These are phyloP conservation scores for Rhynchonycteris naso DNA, from an alignment of 2,797 vertebrate genomes.

Conservation along the genomic window DNA sequence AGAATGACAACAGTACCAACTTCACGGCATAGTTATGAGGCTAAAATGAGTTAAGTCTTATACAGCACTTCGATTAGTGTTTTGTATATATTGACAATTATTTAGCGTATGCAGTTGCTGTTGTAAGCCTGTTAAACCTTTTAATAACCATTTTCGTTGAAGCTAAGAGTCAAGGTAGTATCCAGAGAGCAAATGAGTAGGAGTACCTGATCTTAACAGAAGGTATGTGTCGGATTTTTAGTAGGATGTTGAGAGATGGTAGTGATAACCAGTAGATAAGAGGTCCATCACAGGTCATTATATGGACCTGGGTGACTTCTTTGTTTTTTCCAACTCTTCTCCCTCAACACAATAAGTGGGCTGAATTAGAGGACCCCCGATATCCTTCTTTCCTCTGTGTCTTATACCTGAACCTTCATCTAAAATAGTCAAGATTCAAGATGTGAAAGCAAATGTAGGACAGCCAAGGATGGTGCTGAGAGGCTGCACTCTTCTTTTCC, in stretches of 20 bases:
- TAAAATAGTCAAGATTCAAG: not conserved
- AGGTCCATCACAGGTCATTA: not conserved
- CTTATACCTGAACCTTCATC: not conserved
- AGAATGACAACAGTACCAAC: not conserved
- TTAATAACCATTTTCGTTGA: not conserved
- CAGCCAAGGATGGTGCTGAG: accelerated
- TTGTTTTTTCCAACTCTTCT: not conserved
- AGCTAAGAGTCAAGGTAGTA: not conserved
- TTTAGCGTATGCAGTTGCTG: not conserved
- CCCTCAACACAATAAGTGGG: not conserved
- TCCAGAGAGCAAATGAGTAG: not conserved
- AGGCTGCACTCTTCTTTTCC: not conserved
- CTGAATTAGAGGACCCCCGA: not conserved
- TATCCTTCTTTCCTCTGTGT: not conserved
- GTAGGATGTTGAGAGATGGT: not conserved
- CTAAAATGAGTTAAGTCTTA: not conserved
- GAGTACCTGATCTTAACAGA: not conserved
- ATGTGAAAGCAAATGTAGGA: not conserved
- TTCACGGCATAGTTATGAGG: not conserved
- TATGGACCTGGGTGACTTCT: accelerated
- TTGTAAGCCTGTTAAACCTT: not conserved
- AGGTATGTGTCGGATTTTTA: not conserved
- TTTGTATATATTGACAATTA: not conserved
- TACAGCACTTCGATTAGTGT: not conserved
- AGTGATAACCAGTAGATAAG: not conserved